Conservation (phyloP, 2,113 vertebrate genomes). For the Lampris megalopsis region DNA sequence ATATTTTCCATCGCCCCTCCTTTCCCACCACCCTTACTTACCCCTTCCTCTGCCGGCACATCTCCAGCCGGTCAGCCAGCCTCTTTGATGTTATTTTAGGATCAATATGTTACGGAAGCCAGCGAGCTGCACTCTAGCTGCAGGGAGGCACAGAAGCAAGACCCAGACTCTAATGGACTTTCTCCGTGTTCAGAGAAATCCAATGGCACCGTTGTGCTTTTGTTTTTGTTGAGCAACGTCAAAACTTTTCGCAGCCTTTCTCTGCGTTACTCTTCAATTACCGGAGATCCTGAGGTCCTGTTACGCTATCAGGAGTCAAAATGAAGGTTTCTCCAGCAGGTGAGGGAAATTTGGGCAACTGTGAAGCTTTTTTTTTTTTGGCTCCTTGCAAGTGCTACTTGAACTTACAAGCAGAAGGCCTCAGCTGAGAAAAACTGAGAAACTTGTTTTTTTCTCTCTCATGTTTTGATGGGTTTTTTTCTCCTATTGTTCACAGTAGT, state of each 20-base stretch:
- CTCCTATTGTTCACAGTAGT: no score
- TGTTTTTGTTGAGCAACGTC: slow-evolving; percentile 31
- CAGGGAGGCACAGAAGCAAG: slow-evolving; percentile 46
- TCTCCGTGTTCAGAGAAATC: neutral
- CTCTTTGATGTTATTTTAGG: slow-evolving; percentile 81
- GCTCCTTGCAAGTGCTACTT: no score
- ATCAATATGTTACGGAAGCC: slow-evolving; percentile 79
- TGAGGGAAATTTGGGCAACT: no score
- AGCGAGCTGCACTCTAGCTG: slow-evolving; percentile 56
- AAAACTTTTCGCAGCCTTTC: slow-evolving; percentile 20
- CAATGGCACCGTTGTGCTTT: slow-evolving; percentile 31
- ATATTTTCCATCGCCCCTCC: neutral
- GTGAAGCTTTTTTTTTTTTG: no score
- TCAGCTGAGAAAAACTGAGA: no score
- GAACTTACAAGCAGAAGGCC: no score
- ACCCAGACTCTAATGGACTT: slow-evolving; percentile 60
- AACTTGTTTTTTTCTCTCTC: no score
- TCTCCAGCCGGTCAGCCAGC: slow-evolving; percentile 57
- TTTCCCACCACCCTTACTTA: slow-evolving; percentile 26
- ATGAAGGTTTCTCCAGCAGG: no score
- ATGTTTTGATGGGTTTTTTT: no score
- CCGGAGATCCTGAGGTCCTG: no score
- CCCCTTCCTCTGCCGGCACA: slow-evolving; percentile 36
- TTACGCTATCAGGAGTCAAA: no score
- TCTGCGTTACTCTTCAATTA: neutral